Conservation (phyloP, 2,797 vertebrate genomes). For the Potorous gilbertii region DNA sequence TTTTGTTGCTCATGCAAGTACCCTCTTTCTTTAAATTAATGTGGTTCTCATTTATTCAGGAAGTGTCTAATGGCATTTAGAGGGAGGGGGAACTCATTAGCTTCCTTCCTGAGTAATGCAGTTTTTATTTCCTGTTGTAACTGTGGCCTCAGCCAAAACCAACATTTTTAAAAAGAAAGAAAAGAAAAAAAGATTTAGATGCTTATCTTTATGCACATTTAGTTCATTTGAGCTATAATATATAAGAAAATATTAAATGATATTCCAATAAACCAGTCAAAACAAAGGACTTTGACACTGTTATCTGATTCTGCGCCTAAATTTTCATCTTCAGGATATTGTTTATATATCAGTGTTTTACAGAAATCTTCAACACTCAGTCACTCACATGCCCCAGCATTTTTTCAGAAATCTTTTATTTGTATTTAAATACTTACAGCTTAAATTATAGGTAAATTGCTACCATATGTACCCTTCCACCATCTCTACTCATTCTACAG, state of each 20-base stretch:
- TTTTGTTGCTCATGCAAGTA: conserved; percentile 73
- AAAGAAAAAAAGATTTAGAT: conserved; percentile 54
- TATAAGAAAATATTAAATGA: conserved; percentile 36
- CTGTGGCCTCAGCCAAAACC: conserved; percentile 83
- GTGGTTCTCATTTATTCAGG: conserved; percentile 88
- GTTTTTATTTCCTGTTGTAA: conserved; percentile 93
- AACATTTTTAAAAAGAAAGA: conserved; percentile 59
- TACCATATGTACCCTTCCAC: neutral
- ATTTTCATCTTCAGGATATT: neutral
- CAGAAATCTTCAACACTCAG: conserved; percentile 16
- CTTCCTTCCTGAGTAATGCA: conserved; percentile 94
- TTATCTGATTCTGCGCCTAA: conserved; percentile 14
- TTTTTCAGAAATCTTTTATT: neutral
- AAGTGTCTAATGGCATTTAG: conserved; percentile 92
- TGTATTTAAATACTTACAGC: neutral
- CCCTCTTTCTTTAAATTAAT: conserved; percentile 80
- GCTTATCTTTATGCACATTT: conserved; percentile 66
- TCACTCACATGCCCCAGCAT: conserved; percentile 26
- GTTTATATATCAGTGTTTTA: conserved; percentile 24
- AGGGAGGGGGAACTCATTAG: conserved; percentile 87
- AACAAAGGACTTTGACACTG: neutral
- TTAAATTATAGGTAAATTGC: conserved; percentile 29
- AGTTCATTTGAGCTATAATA: conserved; percentile 37
- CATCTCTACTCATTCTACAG: neutral
- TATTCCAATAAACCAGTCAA: conserved; percentile 25